Base-by-base conservation (phyloP, 1,140 invertebrate species). In the Hylaeus volcanicus region DNA sequence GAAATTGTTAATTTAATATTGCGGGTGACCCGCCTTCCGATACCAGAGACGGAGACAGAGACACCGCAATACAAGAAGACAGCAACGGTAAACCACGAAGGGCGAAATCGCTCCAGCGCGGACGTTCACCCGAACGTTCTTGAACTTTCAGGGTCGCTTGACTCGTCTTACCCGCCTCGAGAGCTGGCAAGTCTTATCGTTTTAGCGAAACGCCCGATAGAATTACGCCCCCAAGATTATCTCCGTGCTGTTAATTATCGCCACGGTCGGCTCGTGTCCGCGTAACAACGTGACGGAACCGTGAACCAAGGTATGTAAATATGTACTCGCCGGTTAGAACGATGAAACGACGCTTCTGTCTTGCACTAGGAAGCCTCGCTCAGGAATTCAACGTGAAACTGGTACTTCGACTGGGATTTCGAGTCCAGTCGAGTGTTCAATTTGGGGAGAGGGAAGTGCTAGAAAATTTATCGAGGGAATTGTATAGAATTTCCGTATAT, bases 71-170 rank as follows among this genome's bases (percentile, higher is more conserved):
- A 51, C 61, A 1, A 8, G 58, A 74, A 48, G 64, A 58, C 0
- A 74, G 74, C 65, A 80, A 53, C 73, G 66, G 70, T 70, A 51
- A 65, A 77, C 55, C 56, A 39, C 76, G 68, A 77, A 82, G 71
- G 75, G 73, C 77, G 41, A 86, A 85, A 86, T 84, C 86, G 76
- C 74, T 86, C 73, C 55, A 69, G 74, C 72, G 66, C 85, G 91
- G 88, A 58, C 91, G 85, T 92, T 92, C 89, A 92, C 89, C 91
- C 73, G 86, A 8, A 74, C 87, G 91, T 90, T 91, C 91, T 92
- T 92, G 91, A 92, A 92, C 91, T 89, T 91, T 91, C 90, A 92
- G 91, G 91, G 91, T 92, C 91, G 90, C 85, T 85, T 85, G 61
- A 79, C 71, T 76, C 74, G 51, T 53, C 60, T 70, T 26, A 51